Base-by-base conservation (phyloP, 2,888 invertebrate genomes). In the Polylopha cassiicola region DNA sequence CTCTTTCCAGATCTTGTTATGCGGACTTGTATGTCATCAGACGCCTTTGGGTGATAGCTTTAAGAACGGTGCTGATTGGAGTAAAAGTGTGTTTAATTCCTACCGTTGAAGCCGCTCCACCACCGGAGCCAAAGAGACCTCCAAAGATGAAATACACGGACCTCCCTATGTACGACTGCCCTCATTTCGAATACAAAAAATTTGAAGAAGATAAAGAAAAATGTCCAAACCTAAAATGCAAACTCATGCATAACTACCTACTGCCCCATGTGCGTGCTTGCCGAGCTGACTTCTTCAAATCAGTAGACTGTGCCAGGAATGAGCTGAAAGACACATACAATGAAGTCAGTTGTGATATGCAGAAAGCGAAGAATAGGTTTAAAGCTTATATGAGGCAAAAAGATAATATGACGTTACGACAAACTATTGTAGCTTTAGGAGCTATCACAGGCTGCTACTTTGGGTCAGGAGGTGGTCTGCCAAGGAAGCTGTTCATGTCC, bases 141-240 rank as follows among this genome's bases (percentile, higher is more conserved):
- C 32, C 32, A 6, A 21, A 27, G 2, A 39, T 39, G 39, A 39
- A 28, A 23, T 32, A 27, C 17, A 22, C 27, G 2, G 39, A 39
- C 1, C n/a, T 39, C 7, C 33, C 39, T 1, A 10, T 33, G 3
- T 39, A 39, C 15, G 33, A 33, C 0, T 8, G 22, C 8, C 39
- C 39, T 4, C 39, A 39, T 6, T 2, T 3, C 1, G 9, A 6
- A 6, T 39, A 32, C 13, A 33, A 33, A 6, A 28, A 39, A 2
- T 8, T 5, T 3, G 20, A 31, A n/a, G 22, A 39, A 5, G 39
- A 17, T 4, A 33, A 28, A 16, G 5, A 1, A 3, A n/a, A 3
- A 1, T 39, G 27, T 5, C 10, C 9, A 4, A 3, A 32, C 4
- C 7, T 10, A 14, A 14, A 10, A 0, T 15, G 22, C 3, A 22